phyloP scores from a whole-genome alignment of 2,888 invertebrate genomes.

The Bombyx huttoni region DNA sequence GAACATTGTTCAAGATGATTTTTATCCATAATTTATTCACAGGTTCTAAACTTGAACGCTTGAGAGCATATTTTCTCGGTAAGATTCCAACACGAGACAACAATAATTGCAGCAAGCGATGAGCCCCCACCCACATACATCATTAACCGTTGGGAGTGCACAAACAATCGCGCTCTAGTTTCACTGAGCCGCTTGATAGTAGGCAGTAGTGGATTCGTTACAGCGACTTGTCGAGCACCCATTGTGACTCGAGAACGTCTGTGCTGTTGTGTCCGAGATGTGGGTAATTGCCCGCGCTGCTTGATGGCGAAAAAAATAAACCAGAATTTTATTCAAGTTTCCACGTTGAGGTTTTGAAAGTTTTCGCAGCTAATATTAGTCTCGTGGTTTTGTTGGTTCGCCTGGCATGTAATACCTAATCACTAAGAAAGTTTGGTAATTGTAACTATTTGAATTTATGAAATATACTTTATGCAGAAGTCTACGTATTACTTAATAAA shows the following conservation, averaged over 20 bases:
- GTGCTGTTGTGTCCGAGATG: constrained; percentile 68
- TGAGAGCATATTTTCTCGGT: not conserved
- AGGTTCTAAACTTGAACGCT: not conserved
- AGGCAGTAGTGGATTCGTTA: constrained; percentile 65
- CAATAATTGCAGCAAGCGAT: not conserved
- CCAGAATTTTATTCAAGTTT: constrained; percentile 1
- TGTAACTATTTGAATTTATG: too few relatives aligned
- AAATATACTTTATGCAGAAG: too few relatives aligned
- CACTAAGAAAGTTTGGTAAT: too few relatives aligned
- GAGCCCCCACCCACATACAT: constrained; percentile 23
- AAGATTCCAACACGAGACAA: not conserved
- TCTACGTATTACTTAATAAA: too few relatives aligned
- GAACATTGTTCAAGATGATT: too few relatives aligned
- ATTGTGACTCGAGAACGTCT: constrained; percentile 66
- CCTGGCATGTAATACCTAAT: not conserved
- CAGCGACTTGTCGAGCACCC: constrained; percentile 58
- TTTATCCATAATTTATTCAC: too few relatives aligned
- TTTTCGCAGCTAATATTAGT: not conserved
- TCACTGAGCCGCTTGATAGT: constrained; percentile 49
- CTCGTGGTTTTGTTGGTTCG: not conserved
- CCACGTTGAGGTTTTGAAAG: not conserved
- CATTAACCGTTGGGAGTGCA: constrained; percentile 58
- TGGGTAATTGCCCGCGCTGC: constrained; percentile 62
- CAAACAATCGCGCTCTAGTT: constrained; percentile 65
- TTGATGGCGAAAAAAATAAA: not conserved